Conservation (phyloP, 2,797 vertebrate genomes). For the Mareca strepera region DNA sequence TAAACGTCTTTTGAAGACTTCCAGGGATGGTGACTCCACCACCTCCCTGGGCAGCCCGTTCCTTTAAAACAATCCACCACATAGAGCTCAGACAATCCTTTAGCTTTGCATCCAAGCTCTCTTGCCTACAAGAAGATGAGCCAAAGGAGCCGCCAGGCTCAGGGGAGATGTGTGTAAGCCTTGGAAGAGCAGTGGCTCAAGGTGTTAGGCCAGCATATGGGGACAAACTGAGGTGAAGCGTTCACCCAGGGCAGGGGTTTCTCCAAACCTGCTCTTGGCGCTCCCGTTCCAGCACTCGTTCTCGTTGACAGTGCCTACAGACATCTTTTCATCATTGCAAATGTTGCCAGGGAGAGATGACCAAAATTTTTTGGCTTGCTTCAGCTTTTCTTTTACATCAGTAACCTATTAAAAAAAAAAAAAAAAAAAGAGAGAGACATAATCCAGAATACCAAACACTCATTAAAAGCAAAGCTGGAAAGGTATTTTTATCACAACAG, state of each 20-base stretch:
- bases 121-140: not conserved
- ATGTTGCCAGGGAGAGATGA: slow-evolving; percentile 92
- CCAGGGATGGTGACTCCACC: too few relatives aligned
- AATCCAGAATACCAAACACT: not conserved
- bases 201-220: rapidly evolving
- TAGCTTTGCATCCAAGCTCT: not conserved
- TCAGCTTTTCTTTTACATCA: slow-evolving; percentile 96
- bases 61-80: not conserved
- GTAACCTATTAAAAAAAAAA: slow-evolving; percentile 79
- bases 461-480: slow-evolving; percentile 32
- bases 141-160: not conserved
- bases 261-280: slow-evolving; percentile 90
- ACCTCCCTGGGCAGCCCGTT: too few relatives aligned
- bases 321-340: slow-evolving; percentile 88
- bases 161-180: rapidly evolving
- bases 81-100: not conserved
- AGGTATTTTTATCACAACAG: slow-evolving; percentile 53
- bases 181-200: not conserved
- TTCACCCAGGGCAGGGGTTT: not conserved
- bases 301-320: slow-evolving; percentile 78
- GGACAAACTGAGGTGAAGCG: not conserved
- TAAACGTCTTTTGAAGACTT: too few relatives aligned
- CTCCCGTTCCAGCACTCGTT: slow-evolving; percentile 98
- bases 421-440: not conserved
- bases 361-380: slow-evolving; percentile 98